Conservation (phyloP, 2,888 invertebrate species). For the Colletes collaris region DNA sequence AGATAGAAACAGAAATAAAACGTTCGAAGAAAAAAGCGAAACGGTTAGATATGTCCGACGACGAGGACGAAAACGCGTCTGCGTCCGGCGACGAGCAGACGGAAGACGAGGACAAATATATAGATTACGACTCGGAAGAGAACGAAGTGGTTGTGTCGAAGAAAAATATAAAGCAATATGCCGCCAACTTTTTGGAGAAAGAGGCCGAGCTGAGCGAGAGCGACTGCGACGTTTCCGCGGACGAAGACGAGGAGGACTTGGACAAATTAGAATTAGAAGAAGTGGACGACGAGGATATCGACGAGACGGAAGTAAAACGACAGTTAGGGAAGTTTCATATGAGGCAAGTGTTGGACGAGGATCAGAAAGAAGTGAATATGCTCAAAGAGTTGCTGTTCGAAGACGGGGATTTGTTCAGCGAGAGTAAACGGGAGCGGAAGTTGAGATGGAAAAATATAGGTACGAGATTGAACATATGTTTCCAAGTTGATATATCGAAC, state of each 20-base stretch:
- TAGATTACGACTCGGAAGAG: constrained; percentile 93
- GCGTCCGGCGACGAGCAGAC: constrained; percentile 74
- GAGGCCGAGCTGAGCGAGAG: constrained; percentile 97
- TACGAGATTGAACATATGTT: constrained; percentile 22
- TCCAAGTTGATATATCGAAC: no score
- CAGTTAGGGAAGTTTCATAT: constrained; percentile 94
- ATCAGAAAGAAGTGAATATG: constrained; percentile 92
- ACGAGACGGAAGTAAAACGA: constrained; percentile 89
- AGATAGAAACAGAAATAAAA: constrained; percentile 35
- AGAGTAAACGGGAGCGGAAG: constrained; percentile 89
- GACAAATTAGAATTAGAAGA: constrained; percentile 93
- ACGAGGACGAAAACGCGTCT: constrained; percentile 74
- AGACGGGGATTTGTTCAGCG: constrained; percentile 93
- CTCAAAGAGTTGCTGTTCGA: constrained; percentile 94
- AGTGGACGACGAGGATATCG: constrained; percentile 93
- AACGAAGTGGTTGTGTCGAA: constrained; percentile 86
- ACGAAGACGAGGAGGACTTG: constrained; percentile 92
- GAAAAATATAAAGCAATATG: constrained; percentile 83
- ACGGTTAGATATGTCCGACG: constrained; percentile 77
- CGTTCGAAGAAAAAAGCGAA: constrained; percentile 66
- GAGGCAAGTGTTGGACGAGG: constrained; percentile 94
- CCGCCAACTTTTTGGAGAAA: constrained; percentile 91
- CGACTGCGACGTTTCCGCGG: constrained; percentile 92
- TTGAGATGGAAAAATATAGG: constrained; percentile 94
- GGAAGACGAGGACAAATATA: constrained; percentile 70